Base-by-base conservation (phyloP, 2,113 vertebrate species). In the Stictonetta naevosa region DNA sequence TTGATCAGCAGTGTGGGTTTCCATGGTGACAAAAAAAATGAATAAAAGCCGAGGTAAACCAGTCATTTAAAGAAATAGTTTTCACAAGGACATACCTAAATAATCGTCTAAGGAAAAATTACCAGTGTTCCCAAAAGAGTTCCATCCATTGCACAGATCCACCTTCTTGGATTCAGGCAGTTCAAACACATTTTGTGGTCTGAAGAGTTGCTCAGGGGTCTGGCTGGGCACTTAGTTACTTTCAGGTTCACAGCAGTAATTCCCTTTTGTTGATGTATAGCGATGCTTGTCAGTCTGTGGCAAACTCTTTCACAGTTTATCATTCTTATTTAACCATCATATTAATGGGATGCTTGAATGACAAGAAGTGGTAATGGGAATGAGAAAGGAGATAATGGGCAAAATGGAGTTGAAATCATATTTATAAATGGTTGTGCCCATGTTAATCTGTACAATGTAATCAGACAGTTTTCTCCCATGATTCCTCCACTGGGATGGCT, bases 261-360 rank as follows among this genome's bases (percentile, higher is more conserved):
- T 40, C 34, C 12, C 3, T 48, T 33, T 44, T 53, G 19, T 22
- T 0, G 0, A 33, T 16, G 75, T 2, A 1, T 10, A 66, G 10
- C 46, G 60, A 33, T n/a, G 18, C 3, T 67, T 50, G 38, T 33
- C 13, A 23, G 31, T 38, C 23, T 2, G 0, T 52, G 55, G n/a
- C 33, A 82, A 81, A 60, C 0, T 3, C 7, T 62, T 77, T 40
- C 58, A 76, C 28, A 20, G 31, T 9, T 85, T 82, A 33, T 72
- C 63, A 17, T 22, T 67, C 50, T 28, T 56, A 72, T 44, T 76
- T 62, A 26, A 48, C 25, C 6, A 10, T 36, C 5, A 9, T 16
- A 26, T 33, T 71, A 59, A 25, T 8, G 16, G 21, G 13, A 34
- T 22, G 6, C 14, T 53, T 83, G 55, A 53, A 53, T 28, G 6